Base-by-base conservation (phyloP, 2,797 vertebrate genomes). In the Tarsius wallacei region DNA sequence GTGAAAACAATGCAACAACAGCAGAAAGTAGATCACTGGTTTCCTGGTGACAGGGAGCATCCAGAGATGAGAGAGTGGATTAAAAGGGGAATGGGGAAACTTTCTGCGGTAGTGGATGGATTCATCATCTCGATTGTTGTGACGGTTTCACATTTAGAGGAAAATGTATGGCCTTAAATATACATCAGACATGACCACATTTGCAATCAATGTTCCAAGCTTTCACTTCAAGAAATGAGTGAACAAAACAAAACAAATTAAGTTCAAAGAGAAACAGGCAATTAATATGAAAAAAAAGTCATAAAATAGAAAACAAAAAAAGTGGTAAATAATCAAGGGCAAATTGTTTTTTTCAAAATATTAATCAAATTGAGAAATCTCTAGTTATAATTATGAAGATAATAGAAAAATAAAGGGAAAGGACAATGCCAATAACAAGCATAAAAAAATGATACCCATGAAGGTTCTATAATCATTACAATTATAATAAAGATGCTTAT, bases 101-200 rank as follows among this genome's bases (percentile, higher is more conserved):
- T 31, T 4, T 28, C 2, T 4, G 21, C 3, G 1, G 4, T 21
- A 8, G 15, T 26, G 1, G 19, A 55, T 19, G 42, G 6, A 24
- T 47, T 42, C 10, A 42, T 93, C 83, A 73, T 59, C 22, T 81
- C 81, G 7, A 87, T 10, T 73, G 36, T 53, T 16, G 1, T 57
- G 15, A 51, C 59, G 9, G 61, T 16, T 71, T 71, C 55, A 42
- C 15, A 36, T 16, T 68, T 33, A 49, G 7, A 91, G 31, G 4
- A 26, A 81, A 68, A 76, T 74, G 21, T 76, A 57, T 63, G 51
- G 55, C 1, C 9, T 66, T 85, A 36, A 73, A 63, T 33, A 17
- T 55, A 78, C 51, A 5, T 64, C 13, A 91, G 87, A 59, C 73
- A 84, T 90, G 28, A 36, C 2, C 31, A 77, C 9, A 33, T 49